Evolutionary conservation across 1,140 invertebrate species (phyloP).

Genomic region (Bombus sibiricus): DNA sequence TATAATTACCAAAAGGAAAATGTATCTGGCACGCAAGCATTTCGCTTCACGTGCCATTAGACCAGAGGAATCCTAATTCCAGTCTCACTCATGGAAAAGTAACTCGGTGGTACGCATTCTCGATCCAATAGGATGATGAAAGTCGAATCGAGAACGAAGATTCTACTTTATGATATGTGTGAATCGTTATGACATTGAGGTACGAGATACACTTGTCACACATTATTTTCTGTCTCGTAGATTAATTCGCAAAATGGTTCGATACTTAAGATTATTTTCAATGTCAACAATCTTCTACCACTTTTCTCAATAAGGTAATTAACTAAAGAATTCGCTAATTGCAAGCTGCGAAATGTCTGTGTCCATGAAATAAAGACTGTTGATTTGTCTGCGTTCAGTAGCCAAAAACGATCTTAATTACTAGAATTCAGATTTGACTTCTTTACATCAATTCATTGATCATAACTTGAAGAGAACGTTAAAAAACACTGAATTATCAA

Average conservation of each 20-base stretch:
- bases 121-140: slow-evolving; percentile 24
- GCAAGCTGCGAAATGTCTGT: no score
- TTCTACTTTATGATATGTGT: not conserved
- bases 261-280: not conserved
- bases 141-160: slow-evolving; percentile 6
- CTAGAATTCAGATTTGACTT: not conserved
- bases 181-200: no score
- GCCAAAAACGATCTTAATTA: not conserved
- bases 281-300: no score
- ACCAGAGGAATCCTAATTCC: slow-evolving; percentile 16
- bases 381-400: not conserved
- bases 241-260: not conserved
- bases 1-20: slow-evolving; percentile 18
- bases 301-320: no score
- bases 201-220: no score
- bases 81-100: not conserved
- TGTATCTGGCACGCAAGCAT: not conserved
- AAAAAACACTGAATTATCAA: not conserved
- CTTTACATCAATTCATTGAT: not conserved
- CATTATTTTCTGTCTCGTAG: not conserved
- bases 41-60: slow-evolving; percentile 32
- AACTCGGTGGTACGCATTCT: not conserved
- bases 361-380: no score
- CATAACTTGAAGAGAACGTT: not conserved
- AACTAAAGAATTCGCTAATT: no score